Percentiles rank a stretch among this genome's conserved stretches.
phyloP scores from a whole-genome alignment of 2,888 invertebrate species.

The Noctua pronuba region DNA sequence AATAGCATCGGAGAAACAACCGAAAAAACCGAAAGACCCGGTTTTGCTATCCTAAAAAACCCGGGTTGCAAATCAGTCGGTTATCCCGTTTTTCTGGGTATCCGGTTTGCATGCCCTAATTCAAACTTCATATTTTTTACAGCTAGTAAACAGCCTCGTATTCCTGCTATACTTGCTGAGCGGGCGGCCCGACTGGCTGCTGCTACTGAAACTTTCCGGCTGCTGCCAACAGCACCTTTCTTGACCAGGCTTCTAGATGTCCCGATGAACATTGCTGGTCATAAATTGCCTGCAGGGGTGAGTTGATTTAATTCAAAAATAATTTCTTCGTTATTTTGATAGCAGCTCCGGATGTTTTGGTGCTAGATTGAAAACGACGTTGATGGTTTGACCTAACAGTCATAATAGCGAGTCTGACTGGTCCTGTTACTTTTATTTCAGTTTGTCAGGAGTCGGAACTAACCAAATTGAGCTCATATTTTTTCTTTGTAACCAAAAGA shows the following conservation, averaged over 20 bases:
- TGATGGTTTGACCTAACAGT: not conserved
- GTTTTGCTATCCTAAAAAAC: too few species aligned
- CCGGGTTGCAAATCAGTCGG: too few species aligned
- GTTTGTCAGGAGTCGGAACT: not conserved
- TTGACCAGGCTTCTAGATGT: slow-evolving; percentile 94
- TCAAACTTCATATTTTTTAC: slow-evolving; percentile 59
- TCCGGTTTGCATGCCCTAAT: too few species aligned
- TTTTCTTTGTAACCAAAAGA: not conserved
- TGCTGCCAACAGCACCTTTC: slow-evolving; percentile 94
- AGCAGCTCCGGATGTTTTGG: not conserved
- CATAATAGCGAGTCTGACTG: not conserved
- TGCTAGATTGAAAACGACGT: not conserved
- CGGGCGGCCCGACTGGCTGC: slow-evolving; percentile 92
- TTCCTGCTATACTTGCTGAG: slow-evolving; percentile 94
- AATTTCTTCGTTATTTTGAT: not conserved
- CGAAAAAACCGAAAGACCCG: too few species aligned
- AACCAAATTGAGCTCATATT: not conserved
- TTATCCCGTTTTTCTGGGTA: too few species aligned
- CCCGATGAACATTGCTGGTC: slow-evolving; percentile 93
- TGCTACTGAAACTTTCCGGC: slow-evolving; percentile 93
- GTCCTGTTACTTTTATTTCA: not conserved
- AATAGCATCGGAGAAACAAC: too few species aligned
- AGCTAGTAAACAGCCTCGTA: slow-evolving; percentile 95
- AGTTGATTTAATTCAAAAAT: slow-evolving; percentile 71
- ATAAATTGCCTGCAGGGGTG: slow-evolving; percentile 93